These are phyloP conservation scores for Megalops cyprinoides DNA, from an alignment of 2,797 vertebrate species.

Conservation along the genomic window DNA sequence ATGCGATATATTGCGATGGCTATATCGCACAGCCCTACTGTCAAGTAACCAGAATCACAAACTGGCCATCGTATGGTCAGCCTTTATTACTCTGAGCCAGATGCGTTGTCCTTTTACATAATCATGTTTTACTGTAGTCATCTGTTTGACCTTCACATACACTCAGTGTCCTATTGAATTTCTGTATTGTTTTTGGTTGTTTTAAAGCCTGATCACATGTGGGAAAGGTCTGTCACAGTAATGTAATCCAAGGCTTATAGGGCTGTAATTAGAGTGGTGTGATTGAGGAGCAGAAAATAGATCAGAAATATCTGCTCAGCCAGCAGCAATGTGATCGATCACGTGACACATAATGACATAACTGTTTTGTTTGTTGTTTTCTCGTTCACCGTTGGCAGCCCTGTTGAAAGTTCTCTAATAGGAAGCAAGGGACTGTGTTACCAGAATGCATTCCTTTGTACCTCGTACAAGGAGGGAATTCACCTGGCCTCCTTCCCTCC, in stretches of 20 bases:
- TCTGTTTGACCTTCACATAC: background rate
- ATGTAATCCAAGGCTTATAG: background rate
- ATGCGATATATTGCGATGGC: too few species aligned
- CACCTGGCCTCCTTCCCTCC: background rate
- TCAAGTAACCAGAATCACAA: background rate
- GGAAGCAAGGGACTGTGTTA: too few species aligned
- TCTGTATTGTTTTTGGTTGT: conserved; percentile 10
- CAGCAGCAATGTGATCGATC: conserved; percentile 6
- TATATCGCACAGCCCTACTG: too few species aligned
- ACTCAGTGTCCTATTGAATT: background rate
- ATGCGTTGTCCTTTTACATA: background rate
- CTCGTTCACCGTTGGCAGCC: background rate
- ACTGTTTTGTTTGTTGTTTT: conserved; percentile 5
- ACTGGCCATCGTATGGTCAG: background rate
- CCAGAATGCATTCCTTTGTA: too few species aligned
- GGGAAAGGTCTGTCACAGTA: background rate
- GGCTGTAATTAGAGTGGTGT: background rate
- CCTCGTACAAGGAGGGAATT: background rate
- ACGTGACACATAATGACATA: background rate
- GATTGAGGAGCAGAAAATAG: conserved; percentile 17
- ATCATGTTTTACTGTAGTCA: background rate
- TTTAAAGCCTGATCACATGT: conserved; percentile 5
- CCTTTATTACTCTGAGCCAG: too few species aligned
- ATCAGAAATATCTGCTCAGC: conserved; percentile 12
- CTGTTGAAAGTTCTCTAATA: too few species aligned